A percentile compares a stretch with the other conserved stretches of the same genome.
These are phyloP conservation scores for Lynx canadensis DNA, from an alignment of 2,113 vertebrate species.

Conservation along the genomic window DNA sequence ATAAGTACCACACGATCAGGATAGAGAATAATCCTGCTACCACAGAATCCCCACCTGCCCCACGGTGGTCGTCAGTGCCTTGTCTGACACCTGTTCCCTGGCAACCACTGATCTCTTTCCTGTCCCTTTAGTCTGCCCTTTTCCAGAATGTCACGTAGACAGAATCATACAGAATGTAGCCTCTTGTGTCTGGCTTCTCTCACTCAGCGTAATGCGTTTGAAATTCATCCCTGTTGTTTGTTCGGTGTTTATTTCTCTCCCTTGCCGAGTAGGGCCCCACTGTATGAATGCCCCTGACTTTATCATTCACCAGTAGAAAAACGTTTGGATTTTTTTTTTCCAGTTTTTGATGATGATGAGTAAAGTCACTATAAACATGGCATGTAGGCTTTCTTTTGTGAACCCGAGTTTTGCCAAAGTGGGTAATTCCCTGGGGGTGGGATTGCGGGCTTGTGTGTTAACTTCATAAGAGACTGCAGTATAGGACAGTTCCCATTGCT, in stretches of 20 bases:
- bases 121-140: neutral
- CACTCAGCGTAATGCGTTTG: neutral
- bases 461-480: fast-evolving
- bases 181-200: neutral
- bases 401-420: neutral
- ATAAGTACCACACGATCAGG: neutral
- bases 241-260: neutral
- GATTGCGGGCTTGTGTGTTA: neutral
- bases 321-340: neutral
- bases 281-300: neutral
- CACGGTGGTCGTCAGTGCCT: neutral
- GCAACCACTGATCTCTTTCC: neutral
- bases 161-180: neutral
- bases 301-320: neutral
- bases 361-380: neutral
- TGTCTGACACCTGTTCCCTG: neutral
- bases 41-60: neutral
- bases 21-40: neutral
- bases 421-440: neutral
- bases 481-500: neutral
- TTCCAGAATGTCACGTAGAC: neutral
- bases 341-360: neutral
- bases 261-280: neutral
- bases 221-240: neutral
- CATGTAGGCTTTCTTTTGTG: neutral